A percentile compares a stretch with the other conserved stretches of the same genome.
Evolutionary conservation across 2,797 vertebrate genomes (phyloP).

Genomic region (Enteromius argenteus): DNA sequence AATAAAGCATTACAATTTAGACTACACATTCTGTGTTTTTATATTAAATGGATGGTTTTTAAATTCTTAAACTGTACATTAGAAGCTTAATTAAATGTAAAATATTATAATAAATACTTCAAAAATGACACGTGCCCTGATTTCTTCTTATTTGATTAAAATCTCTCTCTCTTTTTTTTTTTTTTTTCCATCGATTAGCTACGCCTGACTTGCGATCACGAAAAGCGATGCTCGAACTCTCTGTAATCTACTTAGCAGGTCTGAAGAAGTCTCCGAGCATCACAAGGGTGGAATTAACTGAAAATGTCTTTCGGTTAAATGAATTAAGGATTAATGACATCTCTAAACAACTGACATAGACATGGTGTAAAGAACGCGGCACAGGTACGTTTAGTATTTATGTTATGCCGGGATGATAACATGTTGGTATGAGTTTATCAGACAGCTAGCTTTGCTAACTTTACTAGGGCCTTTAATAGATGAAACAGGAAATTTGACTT

Average conservation of each 20-base stretch:
- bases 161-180: neutral
- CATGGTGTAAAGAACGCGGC: constrained; percentile 33
- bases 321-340: constrained; percentile 4
- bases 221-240: constrained; percentile 14
- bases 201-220: constrained; percentile 32
- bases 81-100: neutral
- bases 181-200: constrained; percentile 20
- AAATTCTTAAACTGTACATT: neutral
- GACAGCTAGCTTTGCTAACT: constrained; percentile 44
- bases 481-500: constrained; percentile 8
- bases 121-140: neutral
- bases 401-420: neutral
- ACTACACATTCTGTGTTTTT: neutral
- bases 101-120: neutral
- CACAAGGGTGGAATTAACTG: constrained; percentile 52
- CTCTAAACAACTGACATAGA: neutral
- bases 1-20: neutral
- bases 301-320: constrained; percentile 13
- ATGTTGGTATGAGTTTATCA: constrained; percentile 2
- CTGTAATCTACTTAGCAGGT: constrained; percentile 32
- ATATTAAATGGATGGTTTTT: neutral
- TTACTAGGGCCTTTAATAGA: constrained; percentile 38
- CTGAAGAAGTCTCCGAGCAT: constrained; percentile 28
- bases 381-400: constrained; percentile 45
- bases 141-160: neutral